Base-by-base conservation (phyloP, 1,140 invertebrate genomes). In the Cryptotermes secundus region DNA sequence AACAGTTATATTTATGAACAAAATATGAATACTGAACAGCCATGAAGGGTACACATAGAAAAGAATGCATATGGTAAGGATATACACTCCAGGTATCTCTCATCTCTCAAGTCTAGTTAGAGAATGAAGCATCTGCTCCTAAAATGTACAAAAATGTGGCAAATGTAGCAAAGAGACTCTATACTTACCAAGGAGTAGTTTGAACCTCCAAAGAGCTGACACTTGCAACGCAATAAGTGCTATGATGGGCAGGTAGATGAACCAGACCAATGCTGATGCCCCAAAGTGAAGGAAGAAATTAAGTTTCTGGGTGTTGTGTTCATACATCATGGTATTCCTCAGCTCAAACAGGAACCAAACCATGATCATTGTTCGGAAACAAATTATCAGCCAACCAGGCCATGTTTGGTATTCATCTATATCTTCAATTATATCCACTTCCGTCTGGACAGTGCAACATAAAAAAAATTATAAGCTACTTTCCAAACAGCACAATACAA, bases 381-480 rank as follows among this genome's bases (percentile, higher is more conserved):
- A 93, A 2, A 99, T 92, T 72, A 98, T 97, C 80, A 99, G 92
- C 94, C 97, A 98, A 7, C 98, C 97, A 6, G 97, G 97, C 95
- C 96, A 97, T 14, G 97, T 99, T 90, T 99, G 97, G 90, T 98
- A 99, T 88, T 98, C 97, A 89, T 99, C 97, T 83, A 98, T 97
- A 88, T 99, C 97, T 89, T 98, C 96, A 87, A 99, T 97, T 79
- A 98, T 96, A 90, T 99, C 96, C 49, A 99, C 95, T 91, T 98
- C 97, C 79, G 95, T 97, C 97, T 98, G 88, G 34, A 94, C 89
- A 82, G 12, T 3, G 24, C 36, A 82, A 45, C 16, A 49, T 49
- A 49, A 49, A 49, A 19, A 19, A 9, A 49, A 42, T 42, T 42
- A 19, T 49, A 49, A 2, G 16, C 2, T 19, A 49, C 45, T 49